Percentiles rank a stretch among this genome's conserved stretches.
phyloP scores from a whole-genome alignment of 2,888 invertebrate genomes.

The Drosophila anomelani region DNA sequence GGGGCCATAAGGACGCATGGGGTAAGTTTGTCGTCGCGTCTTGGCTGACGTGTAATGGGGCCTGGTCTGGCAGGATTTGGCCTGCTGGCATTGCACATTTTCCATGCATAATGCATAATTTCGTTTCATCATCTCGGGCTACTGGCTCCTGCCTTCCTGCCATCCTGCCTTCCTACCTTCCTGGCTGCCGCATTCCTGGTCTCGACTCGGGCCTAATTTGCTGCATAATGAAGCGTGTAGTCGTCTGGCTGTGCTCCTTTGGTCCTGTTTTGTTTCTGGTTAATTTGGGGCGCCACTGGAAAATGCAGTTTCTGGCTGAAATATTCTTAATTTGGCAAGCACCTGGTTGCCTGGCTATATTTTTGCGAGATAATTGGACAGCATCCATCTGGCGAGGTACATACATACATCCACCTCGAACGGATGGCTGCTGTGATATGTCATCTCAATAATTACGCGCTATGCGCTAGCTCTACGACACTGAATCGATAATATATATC shows the following conservation, averaged over 20 bases:
- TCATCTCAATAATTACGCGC: slow-evolving; percentile 36
- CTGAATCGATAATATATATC: slow-evolving; percentile 20
- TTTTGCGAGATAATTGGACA: slow-evolving; percentile 40
- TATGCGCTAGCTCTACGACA: not conserved
- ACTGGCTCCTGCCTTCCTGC: slow-evolving; percentile 31
- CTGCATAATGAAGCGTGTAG: slow-evolving; percentile 77
- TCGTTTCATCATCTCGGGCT: slow-evolving; percentile 66
- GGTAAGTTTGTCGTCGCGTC: slow-evolving; percentile 53
- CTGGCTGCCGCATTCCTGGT: slow-evolving; percentile 5
- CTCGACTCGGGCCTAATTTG: slow-evolving; percentile 73
- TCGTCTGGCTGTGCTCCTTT: slow-evolving; percentile 48
- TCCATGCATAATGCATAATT: slow-evolving; percentile 76
- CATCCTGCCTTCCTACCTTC: slow-evolving; percentile 9
- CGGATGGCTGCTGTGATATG: slow-evolving; percentile 35
- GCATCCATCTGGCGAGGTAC: slow-evolving; percentile 27
- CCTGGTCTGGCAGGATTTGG: slow-evolving; percentile 49
- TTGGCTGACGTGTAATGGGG: slow-evolving; percentile 72
- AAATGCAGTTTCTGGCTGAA: slow-evolving; percentile 24
- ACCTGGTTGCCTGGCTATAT: slow-evolving; percentile 9
- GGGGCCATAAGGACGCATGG: slow-evolving; percentile 3
- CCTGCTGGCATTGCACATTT: slow-evolving; percentile 57
- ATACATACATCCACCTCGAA: slow-evolving; percentile 11
- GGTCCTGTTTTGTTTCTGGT: slow-evolving; percentile 25
- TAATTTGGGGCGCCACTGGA: slow-evolving; percentile 13
- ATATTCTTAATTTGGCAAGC: slow-evolving; percentile 12